phyloP scores from a whole-genome alignment of 2,797 vertebrate genomes.

The Sebastes minor region DNA sequence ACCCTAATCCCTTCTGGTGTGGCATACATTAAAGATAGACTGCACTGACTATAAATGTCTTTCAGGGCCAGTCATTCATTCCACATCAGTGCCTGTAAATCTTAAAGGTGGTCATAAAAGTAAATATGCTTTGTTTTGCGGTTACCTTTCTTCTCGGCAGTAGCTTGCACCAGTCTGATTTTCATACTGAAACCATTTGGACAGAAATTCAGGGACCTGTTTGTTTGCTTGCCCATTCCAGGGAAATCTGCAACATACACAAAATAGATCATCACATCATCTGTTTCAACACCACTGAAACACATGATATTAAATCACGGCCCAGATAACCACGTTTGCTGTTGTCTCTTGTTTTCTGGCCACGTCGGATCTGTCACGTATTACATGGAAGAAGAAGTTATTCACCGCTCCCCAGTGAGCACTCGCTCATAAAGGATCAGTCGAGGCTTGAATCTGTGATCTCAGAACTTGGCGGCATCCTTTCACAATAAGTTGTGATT shows the following conservation, averaged over 20 bases:
- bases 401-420: constrained; percentile 28
- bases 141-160: constrained; percentile 63
- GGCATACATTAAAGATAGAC: constrained; percentile 45
- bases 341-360: constrained; percentile 31
- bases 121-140: constrained; percentile 72
- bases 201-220: constrained; percentile 12
- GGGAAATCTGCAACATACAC: constrained; percentile 3
- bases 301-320: constrained; percentile 15
- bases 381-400: constrained; percentile 27
- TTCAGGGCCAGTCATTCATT: constrained; percentile 50
- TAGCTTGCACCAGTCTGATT: constrained; percentile 37
- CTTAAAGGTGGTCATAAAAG: constrained; percentile 66
- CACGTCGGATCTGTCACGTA: constrained; percentile 34
- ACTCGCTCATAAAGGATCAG: constrained; percentile 40
- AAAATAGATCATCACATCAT: constrained; percentile 15
- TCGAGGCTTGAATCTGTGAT: constrained; percentile 42
- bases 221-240: constrained; percentile 33
- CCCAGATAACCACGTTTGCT: constrained; percentile 23
- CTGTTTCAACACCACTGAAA: constrained; percentile 18
- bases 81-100: constrained; percentile 59
- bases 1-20: constrained; percentile 28
- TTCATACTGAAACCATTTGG: constrained; percentile 70
- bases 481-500: constrained; percentile 32
- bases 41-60: constrained; percentile 51
- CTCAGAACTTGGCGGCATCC: constrained; percentile 27